Conservation (phyloP, 2,113 vertebrate species). For the Dascyllus trimaculatus region DNA sequence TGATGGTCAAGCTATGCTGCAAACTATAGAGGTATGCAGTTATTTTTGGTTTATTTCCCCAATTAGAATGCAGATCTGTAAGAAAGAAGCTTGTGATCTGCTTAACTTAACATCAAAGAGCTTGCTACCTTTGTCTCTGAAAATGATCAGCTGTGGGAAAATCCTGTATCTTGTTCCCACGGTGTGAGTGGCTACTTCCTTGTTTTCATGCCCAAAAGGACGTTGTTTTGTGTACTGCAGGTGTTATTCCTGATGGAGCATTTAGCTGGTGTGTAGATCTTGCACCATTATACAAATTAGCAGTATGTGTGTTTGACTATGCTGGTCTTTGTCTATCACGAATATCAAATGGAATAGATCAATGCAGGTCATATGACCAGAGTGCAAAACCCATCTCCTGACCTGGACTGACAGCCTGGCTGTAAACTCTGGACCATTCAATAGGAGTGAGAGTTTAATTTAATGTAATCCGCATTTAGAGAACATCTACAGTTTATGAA, state of each 20-base stretch:
- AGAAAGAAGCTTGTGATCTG: neutral
- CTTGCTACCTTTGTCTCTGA: neutral
- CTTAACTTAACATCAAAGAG: neutral
- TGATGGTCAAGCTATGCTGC: conserved; percentile 32
- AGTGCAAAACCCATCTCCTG: neutral
- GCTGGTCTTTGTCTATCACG: neutral
- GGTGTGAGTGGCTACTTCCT: neutral
- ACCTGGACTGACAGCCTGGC: neutral
- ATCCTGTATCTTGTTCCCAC: neutral
- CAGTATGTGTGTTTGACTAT: neutral
- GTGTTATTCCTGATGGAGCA: neutral
- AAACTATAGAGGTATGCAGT: neutral
- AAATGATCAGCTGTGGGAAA: neutral
- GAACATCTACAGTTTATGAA: neutral
- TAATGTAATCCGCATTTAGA: no score
- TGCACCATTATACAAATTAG: no score
- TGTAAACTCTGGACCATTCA: neutral
- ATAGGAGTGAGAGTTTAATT: neutral
- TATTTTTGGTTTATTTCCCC: conserved; percentile 14
- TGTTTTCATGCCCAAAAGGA: no score
- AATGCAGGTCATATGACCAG: neutral
- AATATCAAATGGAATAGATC: neutral
- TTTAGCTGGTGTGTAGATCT: neutral
- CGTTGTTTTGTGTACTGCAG: no score
- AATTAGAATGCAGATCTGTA: neutral